Base-by-base conservation (phyloP, 35 echinoderm and acorn worm genomes). In the Apostichopus japonicus region DNA sequence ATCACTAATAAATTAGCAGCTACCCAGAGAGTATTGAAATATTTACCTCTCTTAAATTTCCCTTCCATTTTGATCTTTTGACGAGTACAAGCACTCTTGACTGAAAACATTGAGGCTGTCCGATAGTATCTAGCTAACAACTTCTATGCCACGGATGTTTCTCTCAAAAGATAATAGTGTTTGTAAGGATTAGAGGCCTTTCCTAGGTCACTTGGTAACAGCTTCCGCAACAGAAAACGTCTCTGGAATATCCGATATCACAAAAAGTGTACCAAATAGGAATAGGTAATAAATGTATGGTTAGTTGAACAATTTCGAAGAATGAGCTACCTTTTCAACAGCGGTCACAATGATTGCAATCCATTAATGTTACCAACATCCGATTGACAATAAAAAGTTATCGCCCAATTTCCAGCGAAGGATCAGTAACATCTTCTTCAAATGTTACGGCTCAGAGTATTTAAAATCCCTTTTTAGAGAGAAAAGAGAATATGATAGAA, bases 51-150 rank as follows among this genome's bases (percentile, higher is more conserved):
- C 63, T 89, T 89, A 33, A 89, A 72, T 56, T 89, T 89, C 19
- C 61, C 67, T 63, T 89, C 86, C 86, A 89, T 89, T 73, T 89
- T 89, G 24, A 89, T 89, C 63, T 89, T 89, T 73, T 89, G 86
- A 63, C 86, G 86, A 73, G 86, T 52, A 89, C 86, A 89, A 7
- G 86, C 44, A 89, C 86, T 89, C 86, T 52, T 89, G 14, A 59
- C 56, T 82, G 79, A 82, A 67, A 72, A 73, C 86, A 89, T 89
- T 44, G 63, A 72, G 86, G 63, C 17, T 53, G 62, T 75, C 71
- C 71, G 17, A 75, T 75, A 19, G 17, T 21, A 19, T 75, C 17
- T 75, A 75, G 11, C 71, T 19, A 75, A 75, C 71, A 7, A 75
- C 71, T 75, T 75, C n/a, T 15, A 15, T n/a, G 71, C 71, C 71